Percentiles rank a stretch among this genome's conserved stretches.
Conservation (phyloP, 2,888 invertebrate genomes). For the Drosophila melanocephala region DNA sequence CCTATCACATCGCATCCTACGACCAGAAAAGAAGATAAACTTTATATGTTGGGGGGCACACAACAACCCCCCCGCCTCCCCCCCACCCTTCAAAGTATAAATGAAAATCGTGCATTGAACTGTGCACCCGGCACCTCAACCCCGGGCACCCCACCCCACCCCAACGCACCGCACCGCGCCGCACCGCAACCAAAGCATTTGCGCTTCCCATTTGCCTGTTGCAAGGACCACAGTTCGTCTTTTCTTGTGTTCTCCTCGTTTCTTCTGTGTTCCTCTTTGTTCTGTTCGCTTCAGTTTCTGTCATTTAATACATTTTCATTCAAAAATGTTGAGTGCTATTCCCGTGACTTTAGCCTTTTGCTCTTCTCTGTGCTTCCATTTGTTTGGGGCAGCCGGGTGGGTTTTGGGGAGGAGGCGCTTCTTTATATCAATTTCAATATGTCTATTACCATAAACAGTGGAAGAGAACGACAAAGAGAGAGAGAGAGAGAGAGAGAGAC, state of each 20-base stretch:
- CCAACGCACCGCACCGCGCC: no score
- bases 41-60: slow-evolving; percentile 18
- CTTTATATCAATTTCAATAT: slow-evolving; percentile 18
- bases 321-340: slow-evolving; percentile 33
- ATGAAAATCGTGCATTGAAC: slow-evolving; percentile 76
- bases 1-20: slow-evolving; percentile 2
- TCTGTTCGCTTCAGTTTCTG: slow-evolving; percentile 16
- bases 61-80: neutral
- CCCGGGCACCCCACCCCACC: neutral
- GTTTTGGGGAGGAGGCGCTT: neutral
- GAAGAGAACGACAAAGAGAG: neutral
- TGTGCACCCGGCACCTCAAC: slow-evolving; percentile 26
- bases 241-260: neutral
- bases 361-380: neutral
- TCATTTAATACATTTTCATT: slow-evolving; percentile 44
- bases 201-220: neutral
- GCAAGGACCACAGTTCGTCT: slow-evolving; percentile 6
- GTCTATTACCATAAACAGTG: neutral
- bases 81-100: slow-evolving; percentile 30
- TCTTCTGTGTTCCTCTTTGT: neutral
- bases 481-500: neutral
- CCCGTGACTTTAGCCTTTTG: slow-evolving; percentile 5
- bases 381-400: no score
- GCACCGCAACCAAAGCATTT: neutral
- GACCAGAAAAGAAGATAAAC: slow-evolving; percentile 23